Conservation (phyloP, 2,888 invertebrate species). For the Tethea ocularis region DNA sequence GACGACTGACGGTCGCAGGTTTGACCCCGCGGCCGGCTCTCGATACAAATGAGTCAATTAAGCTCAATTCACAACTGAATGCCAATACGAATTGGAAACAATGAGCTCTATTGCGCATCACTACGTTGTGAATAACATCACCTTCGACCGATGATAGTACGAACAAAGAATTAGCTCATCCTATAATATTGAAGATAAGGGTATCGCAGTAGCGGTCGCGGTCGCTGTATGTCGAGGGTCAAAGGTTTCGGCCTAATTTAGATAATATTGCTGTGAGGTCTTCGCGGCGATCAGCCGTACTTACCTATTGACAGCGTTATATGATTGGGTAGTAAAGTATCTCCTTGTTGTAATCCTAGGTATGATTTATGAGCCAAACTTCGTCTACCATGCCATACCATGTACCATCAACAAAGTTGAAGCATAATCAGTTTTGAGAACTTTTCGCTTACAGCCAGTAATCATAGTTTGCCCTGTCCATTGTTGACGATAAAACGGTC, state of each 20-base stretch:
- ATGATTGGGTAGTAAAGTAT: no score
- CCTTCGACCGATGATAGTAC: background rate
- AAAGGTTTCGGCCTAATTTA: constrained; percentile 1
- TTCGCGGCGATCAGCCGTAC: background rate
- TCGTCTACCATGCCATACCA: no score
- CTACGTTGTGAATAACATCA: background rate
- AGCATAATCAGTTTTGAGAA: no score
- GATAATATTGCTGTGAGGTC: background rate
- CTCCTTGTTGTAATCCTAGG: no score
- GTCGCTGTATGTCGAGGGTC: background rate
- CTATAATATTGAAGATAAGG: background rate
- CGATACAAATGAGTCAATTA: background rate
- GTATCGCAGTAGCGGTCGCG: background rate
- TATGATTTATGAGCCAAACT: no score
- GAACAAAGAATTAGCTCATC: background rate
- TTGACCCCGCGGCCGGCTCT: background rate
- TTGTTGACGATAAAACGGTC: no score
- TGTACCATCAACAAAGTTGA: no score
- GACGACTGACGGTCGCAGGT: background rate
- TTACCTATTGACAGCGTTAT: background rate
- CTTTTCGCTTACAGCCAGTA: no score
- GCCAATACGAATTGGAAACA: background rate
- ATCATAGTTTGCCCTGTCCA: no score
- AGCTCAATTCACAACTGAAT: background rate
- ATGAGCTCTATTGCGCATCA: background rate